Evolutionary conservation across 2,888 invertebrate genomes (phyloP).

Genomic region (Tachina grossa): DNA sequence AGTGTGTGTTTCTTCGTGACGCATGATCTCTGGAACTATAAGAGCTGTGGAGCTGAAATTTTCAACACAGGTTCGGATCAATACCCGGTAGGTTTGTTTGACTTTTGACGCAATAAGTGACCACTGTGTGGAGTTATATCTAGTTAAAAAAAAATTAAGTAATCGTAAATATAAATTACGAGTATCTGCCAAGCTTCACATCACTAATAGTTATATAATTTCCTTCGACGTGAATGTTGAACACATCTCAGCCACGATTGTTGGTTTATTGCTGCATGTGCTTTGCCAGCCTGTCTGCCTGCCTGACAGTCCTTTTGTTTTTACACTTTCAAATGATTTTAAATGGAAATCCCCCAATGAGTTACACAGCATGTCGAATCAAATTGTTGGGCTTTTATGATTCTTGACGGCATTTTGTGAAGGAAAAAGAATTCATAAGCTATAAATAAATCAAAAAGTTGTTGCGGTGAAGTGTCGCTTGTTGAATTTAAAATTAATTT

Average conservation of each 20-base stretch:
- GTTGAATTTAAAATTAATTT: conserved; percentile 67
- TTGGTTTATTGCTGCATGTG: conserved; percentile 6
- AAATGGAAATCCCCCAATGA: conserved; percentile 68
- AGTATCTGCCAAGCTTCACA: neutral
- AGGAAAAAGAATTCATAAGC: conserved; percentile 4
- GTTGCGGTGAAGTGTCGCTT: conserved; percentile 59
- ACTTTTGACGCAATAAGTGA: too few relatives aligned
- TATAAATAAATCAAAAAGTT: conserved; percentile 28
- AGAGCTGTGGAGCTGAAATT: too few relatives aligned
- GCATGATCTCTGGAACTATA: too few relatives aligned
- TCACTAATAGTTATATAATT: neutral
- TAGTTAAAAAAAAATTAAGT: too few relatives aligned
- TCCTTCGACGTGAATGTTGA: neutral
- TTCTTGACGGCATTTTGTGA: conserved; percentile 54
- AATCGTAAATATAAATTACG: neutral
- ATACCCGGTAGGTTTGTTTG: too few relatives aligned
- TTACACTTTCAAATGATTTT: conserved; percentile 51
- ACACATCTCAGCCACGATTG: neutral
- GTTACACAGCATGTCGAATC: conserved; percentile 69
- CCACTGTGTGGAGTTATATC: too few relatives aligned
- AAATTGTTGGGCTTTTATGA: conserved; percentile 62
- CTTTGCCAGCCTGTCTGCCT: neutral
- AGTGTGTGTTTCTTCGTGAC: too few relatives aligned
- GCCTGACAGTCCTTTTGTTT: conserved; percentile 42
- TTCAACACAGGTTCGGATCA: too few relatives aligned